Evolutionary conservation across 2,797 vertebrate species (phyloP).

Genomic region (Botia almorhae): DNA sequence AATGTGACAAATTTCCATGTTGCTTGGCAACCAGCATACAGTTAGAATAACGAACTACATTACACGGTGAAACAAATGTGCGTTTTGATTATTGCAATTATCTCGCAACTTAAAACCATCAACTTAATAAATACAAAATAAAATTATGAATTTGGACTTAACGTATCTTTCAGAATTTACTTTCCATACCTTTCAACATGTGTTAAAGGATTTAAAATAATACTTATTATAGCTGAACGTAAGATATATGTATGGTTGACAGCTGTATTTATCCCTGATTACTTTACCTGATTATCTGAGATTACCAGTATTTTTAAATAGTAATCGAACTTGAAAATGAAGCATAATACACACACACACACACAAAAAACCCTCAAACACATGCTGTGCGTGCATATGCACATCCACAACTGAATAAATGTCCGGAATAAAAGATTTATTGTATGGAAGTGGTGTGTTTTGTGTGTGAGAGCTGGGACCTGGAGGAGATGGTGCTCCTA

Average conservation of each 20-base stretch:
- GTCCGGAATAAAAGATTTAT: slow-evolving; percentile 24
- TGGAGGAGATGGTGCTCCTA: slow-evolving; percentile 31
- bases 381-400: background rate
- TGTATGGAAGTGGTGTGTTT: slow-evolving; percentile 40
- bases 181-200: too few species aligned
- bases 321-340: background rate
- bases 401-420: background rate
- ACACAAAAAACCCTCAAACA: background rate
- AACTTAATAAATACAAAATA: background rate
- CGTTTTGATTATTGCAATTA: background rate
- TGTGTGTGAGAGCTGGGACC: slow-evolving; percentile 28
- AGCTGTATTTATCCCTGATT: background rate
- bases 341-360: slow-evolving; percentile 11
- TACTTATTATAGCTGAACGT: background rate
- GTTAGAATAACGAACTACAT: background rate
- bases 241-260: background rate
- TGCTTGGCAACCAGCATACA: background rate
- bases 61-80: background rate
- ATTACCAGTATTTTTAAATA: background rate
- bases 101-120: too few species aligned
- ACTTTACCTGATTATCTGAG: background rate
- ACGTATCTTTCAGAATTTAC: too few species aligned
- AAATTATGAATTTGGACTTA: background rate
- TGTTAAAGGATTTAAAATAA: too few species aligned
- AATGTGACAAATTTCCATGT: background rate